Conservation (phyloP, 2,888 invertebrate genomes). For the Leucophenga montana region DNA sequence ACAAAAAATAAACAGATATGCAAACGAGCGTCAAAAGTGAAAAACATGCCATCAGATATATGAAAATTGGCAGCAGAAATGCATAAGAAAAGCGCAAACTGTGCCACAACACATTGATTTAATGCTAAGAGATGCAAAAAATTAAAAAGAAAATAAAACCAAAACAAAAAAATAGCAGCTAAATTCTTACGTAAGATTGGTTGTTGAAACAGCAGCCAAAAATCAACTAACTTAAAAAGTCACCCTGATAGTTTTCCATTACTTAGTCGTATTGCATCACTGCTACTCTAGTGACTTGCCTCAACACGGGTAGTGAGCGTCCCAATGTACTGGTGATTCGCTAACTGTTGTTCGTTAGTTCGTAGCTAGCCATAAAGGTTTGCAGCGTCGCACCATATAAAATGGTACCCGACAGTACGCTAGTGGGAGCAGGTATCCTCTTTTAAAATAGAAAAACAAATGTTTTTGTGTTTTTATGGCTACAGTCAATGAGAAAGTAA, state of each 20-base stretch:
- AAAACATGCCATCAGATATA: constrained; percentile 16
- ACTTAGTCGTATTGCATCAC: not conserved
- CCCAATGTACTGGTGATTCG: too few species aligned
- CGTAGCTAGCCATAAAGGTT: too few species aligned
- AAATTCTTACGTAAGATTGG: constrained; percentile 4
- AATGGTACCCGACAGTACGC: too few species aligned
- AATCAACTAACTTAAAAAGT: not conserved
- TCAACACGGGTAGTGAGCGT: too few species aligned
- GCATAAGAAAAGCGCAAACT: constrained; percentile 6
- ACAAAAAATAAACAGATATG: not conserved
- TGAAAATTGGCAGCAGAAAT: not conserved
- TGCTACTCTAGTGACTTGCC: too few species aligned
- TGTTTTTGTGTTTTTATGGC: too few species aligned
- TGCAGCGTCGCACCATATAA: too few species aligned
- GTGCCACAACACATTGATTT: not conserved
- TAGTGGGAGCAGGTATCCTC: too few species aligned
- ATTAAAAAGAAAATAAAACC: too few species aligned
- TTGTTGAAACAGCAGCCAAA: not conserved
- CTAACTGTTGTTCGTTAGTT: too few species aligned
- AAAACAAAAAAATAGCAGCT: not conserved
- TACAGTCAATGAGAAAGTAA: too few species aligned
- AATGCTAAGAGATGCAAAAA: constrained; percentile 5
- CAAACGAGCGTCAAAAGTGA: constrained; percentile 5
- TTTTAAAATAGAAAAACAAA: too few species aligned
- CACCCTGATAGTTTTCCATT: constrained; percentile 15